Evolutionary conservation across 2,797 vertebrate genomes (phyloP).

Genomic region (Falco columbarius): DNA sequence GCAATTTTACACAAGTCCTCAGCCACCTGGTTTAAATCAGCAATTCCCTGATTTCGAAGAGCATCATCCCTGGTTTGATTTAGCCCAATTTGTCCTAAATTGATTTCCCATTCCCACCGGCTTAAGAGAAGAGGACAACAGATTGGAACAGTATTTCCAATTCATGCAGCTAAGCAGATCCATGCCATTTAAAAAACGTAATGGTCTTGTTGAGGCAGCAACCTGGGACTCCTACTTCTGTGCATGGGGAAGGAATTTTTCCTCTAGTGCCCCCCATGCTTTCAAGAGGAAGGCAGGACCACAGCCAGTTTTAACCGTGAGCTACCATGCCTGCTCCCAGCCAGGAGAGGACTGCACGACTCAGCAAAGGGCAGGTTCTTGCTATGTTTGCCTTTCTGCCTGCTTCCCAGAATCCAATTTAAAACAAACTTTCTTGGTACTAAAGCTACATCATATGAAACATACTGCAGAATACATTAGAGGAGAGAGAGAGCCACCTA

Average conservation of each 20-base stretch:
- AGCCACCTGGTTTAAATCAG: not conserved
- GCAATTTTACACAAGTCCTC: not conserved
- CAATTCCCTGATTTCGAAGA: not conserved
- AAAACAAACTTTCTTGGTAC: not conserved
- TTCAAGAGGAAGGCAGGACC: not conserved
- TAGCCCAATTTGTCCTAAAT: not conserved
- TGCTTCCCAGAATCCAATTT: not conserved
- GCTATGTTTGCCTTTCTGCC: not conserved
- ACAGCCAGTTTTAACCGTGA: fast-evolving
- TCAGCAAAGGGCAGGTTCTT: not conserved
- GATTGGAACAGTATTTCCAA: not conserved
- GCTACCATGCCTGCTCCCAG: not conserved
- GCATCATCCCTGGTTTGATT: not conserved
- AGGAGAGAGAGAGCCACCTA: not conserved
- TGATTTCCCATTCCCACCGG: not conserved
- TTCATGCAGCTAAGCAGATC: not conserved
- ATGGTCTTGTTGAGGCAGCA: not conserved
- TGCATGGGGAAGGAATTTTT: fast-evolving
- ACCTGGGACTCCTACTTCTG: not conserved
- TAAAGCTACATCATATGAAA: not conserved
- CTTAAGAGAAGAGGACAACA: not conserved
- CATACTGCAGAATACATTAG: not conserved
- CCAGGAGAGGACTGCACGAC: not conserved
- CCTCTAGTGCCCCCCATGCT: not conserved
- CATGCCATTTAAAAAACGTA: not conserved